Percentiles rank a stretch among this genome's conserved stretches.
Evolutionary conservation across 2,888 invertebrate genomes (phyloP).

Genomic region (Gymnosoma rotundatum): DNA sequence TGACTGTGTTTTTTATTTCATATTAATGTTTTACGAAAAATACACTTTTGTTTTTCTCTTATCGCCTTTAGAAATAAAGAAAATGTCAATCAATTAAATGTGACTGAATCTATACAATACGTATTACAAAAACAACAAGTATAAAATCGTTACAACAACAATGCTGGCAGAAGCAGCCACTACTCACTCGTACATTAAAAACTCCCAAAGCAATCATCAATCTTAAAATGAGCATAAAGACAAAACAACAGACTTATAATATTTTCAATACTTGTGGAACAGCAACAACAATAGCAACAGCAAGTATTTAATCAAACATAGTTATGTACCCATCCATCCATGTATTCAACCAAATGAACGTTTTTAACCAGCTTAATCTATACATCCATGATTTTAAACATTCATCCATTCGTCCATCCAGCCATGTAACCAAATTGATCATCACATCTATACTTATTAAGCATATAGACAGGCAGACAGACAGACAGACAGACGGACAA

Average conservation of each 20-base stretch:
- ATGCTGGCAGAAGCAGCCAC: conserved; percentile 41
- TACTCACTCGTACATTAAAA: conserved; percentile 48
- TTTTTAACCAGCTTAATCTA: conserved; percentile 31
- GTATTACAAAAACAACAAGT: conserved; percentile 40
- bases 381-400: conserved; percentile 32
- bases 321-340: conserved; percentile 56
- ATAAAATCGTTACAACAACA: conserved; percentile 18
- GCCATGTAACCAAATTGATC: conserved; percentile 64
- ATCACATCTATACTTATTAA: conserved; percentile 53
- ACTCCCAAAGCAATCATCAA: conserved; percentile 71
- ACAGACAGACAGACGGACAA: conserved; percentile 1
- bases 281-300: conserved; percentile 31
- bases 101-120: conserved; percentile 63
- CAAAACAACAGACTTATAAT: conserved; percentile 22
- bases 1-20: background rate
- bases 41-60: conserved; percentile 65
- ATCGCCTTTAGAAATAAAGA: conserved; percentile 59
- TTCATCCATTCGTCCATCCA: conserved; percentile 39
- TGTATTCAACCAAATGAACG: conserved; percentile 46
- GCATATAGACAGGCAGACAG: conserved; percentile 14
- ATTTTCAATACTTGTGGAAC: conserved; percentile 53
- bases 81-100: conserved; percentile 70
- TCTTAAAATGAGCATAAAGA: conserved; percentile 63
- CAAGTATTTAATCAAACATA: conserved; percentile 65
- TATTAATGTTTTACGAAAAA: conserved; percentile 16